Evolutionary conservation across 2,888 invertebrate genomes (phyloP).

Genomic region (Nineta flava): DNA sequence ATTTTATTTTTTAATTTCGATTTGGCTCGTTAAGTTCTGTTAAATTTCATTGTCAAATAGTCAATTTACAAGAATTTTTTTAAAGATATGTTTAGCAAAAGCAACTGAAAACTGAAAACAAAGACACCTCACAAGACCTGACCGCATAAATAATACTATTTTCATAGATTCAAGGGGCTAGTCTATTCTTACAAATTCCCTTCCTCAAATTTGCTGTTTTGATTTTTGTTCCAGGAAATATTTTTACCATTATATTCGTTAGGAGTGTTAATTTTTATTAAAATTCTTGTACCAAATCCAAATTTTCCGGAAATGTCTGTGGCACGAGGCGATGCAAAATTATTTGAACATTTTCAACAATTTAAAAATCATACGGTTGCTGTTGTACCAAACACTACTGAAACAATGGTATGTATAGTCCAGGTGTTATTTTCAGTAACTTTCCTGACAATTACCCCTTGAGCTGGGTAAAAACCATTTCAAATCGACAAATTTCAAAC

Average conservation of each 20-base stretch:
- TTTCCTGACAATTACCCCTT: too few species aligned
- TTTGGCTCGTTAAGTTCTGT: too few species aligned
- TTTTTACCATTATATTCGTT: slow-evolving; percentile 62
- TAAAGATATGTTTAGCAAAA: too few species aligned
- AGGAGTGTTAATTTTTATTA: slow-evolving; percentile 55
- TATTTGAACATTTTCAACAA: slow-evolving; percentile 36
- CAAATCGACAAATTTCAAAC: too few species aligned
- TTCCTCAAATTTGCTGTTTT: neutral
- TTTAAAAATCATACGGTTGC: slow-evolving; percentile 46
- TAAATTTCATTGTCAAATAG: too few species aligned
- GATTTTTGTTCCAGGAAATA: slow-evolving; percentile 47
- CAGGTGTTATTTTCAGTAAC: too few species aligned
- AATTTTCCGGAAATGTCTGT: slow-evolving; percentile 54
- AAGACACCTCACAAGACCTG: neutral
- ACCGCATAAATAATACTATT: neutral
- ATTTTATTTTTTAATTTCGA: too few species aligned
- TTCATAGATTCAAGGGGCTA: too few species aligned
- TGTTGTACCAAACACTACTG: slow-evolving; percentile 46
- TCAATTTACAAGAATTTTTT: too few species aligned
- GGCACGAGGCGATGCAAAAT: slow-evolving; percentile 37
- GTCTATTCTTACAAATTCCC: neutral
- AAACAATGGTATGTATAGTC: slow-evolving; percentile 28
- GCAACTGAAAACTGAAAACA: too few species aligned
- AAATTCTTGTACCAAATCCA: slow-evolving; percentile 57
- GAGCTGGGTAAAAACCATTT: too few species aligned